phyloP scores from a whole-genome alignment of 1,140 invertebrate genomes.

The Whitmania pigra region DNA sequence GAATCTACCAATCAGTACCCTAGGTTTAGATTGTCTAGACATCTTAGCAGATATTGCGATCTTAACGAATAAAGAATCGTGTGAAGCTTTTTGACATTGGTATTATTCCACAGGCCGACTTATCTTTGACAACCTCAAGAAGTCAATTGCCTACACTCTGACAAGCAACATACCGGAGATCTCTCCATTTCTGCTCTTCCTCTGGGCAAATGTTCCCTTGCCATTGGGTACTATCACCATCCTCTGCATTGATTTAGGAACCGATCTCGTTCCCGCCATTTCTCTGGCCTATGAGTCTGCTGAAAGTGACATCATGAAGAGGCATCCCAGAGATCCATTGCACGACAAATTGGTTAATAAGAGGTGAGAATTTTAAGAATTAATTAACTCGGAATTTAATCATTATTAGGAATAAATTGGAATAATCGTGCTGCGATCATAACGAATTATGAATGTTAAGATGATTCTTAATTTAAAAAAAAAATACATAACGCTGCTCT shows the following conservation, averaged over 20 bases:
- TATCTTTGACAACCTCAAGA: constrained; percentile 56
- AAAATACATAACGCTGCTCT: no score
- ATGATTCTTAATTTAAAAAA: no score
- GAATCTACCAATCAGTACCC: no score
- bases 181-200: constrained; percentile 33
- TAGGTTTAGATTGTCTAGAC: no score
- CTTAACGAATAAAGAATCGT: no score
- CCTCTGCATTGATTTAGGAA: constrained; percentile 36
- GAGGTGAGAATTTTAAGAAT: constrained; percentile 4
- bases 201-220: constrained; percentile 32
- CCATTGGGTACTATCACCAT: constrained; percentile 34
- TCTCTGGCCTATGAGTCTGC: constrained; percentile 37
- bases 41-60: no score
- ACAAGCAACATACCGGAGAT: constrained; percentile 55
- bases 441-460: no score
- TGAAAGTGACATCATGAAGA: constrained; percentile 38
- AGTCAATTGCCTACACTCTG: constrained; percentile 51
- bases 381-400: no score
- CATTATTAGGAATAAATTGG: no score
- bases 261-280: constrained; percentile 29
- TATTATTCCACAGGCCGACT: constrained; percentile 56
- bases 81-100: no score
- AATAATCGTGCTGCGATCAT: no score
- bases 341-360: constrained; percentile 28
- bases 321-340: constrained; percentile 30